phyloP scores from a whole-genome alignment of 2,888 invertebrate genomes.

The Apodemia zela region DNA sequence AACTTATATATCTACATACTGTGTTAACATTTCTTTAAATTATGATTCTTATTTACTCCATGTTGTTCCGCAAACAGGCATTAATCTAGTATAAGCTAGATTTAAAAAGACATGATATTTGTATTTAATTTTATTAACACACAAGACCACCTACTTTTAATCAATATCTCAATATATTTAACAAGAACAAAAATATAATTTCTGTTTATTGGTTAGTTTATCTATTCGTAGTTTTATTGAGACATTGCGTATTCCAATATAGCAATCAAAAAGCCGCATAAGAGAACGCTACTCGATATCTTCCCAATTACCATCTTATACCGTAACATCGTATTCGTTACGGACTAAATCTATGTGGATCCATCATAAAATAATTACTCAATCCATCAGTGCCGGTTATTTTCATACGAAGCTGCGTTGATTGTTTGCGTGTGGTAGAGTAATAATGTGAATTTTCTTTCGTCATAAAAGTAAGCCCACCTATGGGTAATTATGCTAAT shows the following conservation, averaged over 20 bases:
- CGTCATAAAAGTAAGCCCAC: background rate
- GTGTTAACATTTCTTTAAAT: too few relatives aligned
- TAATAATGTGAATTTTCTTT: background rate
- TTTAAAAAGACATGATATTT: too few relatives aligned
- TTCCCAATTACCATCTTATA: conserved; percentile 2
- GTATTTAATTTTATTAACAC: too few relatives aligned
- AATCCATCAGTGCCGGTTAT: conserved; percentile 9
- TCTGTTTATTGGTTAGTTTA: background rate
- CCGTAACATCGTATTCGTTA: conserved; percentile 5
- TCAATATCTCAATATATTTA: too few relatives aligned
- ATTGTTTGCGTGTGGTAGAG: conserved; percentile 10
- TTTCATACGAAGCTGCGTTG: background rate
- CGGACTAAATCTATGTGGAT: background rate
- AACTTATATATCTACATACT: too few relatives aligned
- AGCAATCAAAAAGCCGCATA: conserved; percentile 11
- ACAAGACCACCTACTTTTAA: too few relatives aligned
- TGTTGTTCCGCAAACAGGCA: too few relatives aligned
- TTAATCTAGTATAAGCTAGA: too few relatives aligned
- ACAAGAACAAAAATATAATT: background rate
- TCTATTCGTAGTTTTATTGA: conserved; percentile 15
- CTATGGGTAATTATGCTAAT: background rate
- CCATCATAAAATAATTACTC: conserved; percentile 10
- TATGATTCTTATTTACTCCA: too few relatives aligned
- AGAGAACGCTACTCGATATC: conserved; percentile 5
- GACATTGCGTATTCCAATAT: conserved; percentile 22